Percentiles rank a stretch among this genome's conserved stretches.
phyloP scores from a whole-genome alignment of 92 coral and sea anemone genomes.

The Epizoanthus scotinus region DNA sequence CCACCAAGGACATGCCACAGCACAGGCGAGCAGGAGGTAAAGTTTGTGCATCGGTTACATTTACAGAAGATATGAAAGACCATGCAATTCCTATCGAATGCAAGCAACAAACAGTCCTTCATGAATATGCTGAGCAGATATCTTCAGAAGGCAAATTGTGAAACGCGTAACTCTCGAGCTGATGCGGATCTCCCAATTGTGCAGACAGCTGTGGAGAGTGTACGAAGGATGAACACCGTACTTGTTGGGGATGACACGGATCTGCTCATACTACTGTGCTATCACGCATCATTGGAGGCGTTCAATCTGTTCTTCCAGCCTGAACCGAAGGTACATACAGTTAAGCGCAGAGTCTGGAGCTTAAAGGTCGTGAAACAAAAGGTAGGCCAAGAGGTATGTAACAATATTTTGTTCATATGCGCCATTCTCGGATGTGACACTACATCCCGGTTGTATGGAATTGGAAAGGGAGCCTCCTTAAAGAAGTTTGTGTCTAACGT shows the following conservation, averaged over 20 bases:
- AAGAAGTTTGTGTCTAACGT: constrained; percentile 24
- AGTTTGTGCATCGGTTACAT: not conserved
- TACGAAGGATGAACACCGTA: too few species aligned
- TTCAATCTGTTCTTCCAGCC: too few species aligned
- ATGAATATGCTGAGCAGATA: constrained; percentile 28
- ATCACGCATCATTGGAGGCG: too few species aligned
- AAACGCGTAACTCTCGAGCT: constrained; percentile 43
- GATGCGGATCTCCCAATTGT: constrained; percentile 62
- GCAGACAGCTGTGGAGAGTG: too few species aligned
- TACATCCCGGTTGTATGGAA: constrained; percentile 43
- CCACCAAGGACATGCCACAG: constrained; percentile 42
- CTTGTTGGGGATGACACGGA: too few species aligned
- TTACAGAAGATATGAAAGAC: constrained; percentile 33
- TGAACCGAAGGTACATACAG: too few species aligned
- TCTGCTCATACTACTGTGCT: too few species aligned
- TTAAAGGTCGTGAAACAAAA: constrained; percentile 14
- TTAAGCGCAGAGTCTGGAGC: too few species aligned
- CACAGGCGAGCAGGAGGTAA: constrained; percentile 30
- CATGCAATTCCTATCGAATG: constrained; percentile 49
- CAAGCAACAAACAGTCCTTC: constrained; percentile 45
- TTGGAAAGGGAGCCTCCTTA: constrained; percentile 53
- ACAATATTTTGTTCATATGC: constrained; percentile 41
- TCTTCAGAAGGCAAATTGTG: constrained; percentile 26
- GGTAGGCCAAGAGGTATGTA: constrained; percentile 39
- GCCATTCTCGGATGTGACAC: constrained; percentile 58